A percentile compares a stretch with the other conserved stretches of the same genome.
These are phyloP conservation scores for Calameuta idolon DNA, from an alignment of 2,888 invertebrate genomes.

Conservation along the genomic window DNA sequence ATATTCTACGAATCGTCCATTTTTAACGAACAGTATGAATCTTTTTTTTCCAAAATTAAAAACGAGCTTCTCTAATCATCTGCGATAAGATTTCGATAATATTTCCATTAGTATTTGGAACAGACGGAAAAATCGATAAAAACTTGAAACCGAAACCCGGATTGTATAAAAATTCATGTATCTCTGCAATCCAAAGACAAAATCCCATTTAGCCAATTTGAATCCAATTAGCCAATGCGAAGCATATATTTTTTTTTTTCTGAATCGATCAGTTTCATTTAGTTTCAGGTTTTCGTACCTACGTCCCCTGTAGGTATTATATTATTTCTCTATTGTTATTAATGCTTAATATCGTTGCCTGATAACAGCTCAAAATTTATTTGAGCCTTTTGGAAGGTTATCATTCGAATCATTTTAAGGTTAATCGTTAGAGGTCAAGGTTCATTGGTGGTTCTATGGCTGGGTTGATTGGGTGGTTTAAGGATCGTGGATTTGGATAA, in stretches of 20 bases:
- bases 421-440: slow-evolving; percentile 20
- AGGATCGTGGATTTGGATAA: slow-evolving; percentile 22
- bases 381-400: not conserved
- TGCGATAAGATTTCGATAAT: not conserved
- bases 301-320: not conserved
- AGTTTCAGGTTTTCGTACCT: not conserved
- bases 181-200: not conserved
- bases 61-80: not conserved
- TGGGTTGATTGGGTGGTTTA: slow-evolving; percentile 17
- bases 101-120: not conserved
- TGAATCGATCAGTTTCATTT: not conserved
- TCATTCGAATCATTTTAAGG: slow-evolving; percentile 13
- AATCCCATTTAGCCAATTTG: not conserved
- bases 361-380: not conserved
- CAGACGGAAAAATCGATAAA: not conserved
- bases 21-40: not conserved
- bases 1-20: not conserved
- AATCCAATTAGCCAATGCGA: not conserved
- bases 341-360: not conserved
- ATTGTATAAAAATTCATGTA: not conserved
- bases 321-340: not conserved
- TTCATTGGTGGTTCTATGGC: slow-evolving; percentile 4
- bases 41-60: not conserved
- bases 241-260: not conserved
- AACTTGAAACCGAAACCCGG: not conserved